phyloP scores from a whole-genome alignment of 1,140 invertebrate species.

The Sarcophaga bullata region DNA sequence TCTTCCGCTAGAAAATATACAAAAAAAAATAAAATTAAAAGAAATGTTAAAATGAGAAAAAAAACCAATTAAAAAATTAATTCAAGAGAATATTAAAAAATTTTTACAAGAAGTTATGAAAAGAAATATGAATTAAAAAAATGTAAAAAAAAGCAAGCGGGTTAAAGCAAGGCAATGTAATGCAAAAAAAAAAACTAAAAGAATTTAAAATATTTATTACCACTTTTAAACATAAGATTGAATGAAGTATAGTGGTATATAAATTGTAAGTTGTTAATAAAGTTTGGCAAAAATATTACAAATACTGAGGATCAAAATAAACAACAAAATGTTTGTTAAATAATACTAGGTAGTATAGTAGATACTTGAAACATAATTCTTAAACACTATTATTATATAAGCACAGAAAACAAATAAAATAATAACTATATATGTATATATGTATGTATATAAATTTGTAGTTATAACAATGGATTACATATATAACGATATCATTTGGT shows the following conservation, averaged over 20 bases:
- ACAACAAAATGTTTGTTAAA: not conserved
- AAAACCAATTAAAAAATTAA: not conserved
- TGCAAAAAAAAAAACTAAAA: no score
- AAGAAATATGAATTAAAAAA: not conserved
- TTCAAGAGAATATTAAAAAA: not conserved
- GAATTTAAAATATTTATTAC: no score
- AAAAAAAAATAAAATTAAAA: not conserved
- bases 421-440: not conserved
- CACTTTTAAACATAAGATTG: no score
- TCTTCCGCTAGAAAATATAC: slow-evolving; percentile 4
- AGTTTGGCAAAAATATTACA: not conserved
- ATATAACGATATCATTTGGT: not conserved
- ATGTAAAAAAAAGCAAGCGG: not conserved
- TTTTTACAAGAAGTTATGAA: not conserved
- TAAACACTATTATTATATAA: not conserved
- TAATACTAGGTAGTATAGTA: slow-evolving; percentile 12
- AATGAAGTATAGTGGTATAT: not conserved
- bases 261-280: not conserved
- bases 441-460: not conserved
- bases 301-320: slow-evolving; percentile 8
- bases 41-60: not conserved
- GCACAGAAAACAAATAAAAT: not conserved
- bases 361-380: not conserved
- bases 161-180: no score
- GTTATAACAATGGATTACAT: not conserved